Conservation (phyloP, 2,888 invertebrate genomes). For the Congeria kusceri region DNA sequence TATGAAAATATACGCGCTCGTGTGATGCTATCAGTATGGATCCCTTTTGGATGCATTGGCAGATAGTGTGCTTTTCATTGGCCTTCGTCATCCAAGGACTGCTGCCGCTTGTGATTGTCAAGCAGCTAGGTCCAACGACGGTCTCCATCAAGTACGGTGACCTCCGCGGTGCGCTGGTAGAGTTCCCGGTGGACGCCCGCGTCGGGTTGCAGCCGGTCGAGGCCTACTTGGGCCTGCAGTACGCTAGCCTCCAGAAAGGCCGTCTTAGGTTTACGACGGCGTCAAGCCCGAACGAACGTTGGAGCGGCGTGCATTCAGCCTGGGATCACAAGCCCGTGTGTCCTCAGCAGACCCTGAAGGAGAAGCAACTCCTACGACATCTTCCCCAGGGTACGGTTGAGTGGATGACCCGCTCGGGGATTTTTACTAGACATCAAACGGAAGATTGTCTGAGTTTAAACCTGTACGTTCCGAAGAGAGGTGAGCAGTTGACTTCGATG, state of each 20-base stretch:
- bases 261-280: constrained; percentile 98
- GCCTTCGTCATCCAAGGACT: constrained; percentile 44
- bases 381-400: constrained; percentile 45
- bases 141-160: constrained; percentile 92
- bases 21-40: too few relatives aligned
- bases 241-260: constrained; percentile 96
- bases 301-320: constrained; percentile 92
- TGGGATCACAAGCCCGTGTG: constrained; percentile 92
- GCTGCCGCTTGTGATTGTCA: constrained; percentile 42
- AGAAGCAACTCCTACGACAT: constrained; percentile 32
- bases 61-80: constrained; percentile 35
- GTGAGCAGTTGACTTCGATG: constrained; percentile 43
- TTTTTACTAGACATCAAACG: constrained; percentile 48
- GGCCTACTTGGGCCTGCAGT: constrained; percentile 95
- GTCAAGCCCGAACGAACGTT: constrained; percentile 92
- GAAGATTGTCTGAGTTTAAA: constrained; percentile 68
- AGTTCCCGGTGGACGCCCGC: constrained; percentile 71
- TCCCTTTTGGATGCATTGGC: constrained; percentile 35
- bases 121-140: constrained; percentile 53
- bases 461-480: constrained; percentile 61
- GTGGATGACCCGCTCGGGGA: constrained; percentile 39
- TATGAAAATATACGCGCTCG: too few relatives aligned
- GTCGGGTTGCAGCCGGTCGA: constrained; percentile 89
- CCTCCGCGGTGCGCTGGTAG: constrained; percentile 89
- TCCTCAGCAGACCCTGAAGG: constrained; percentile 88